These are phyloP conservation scores for Schizothorax lantsangensis DNA, from an alignment of 2,797 vertebrate species.

Conservation along the genomic window DNA sequence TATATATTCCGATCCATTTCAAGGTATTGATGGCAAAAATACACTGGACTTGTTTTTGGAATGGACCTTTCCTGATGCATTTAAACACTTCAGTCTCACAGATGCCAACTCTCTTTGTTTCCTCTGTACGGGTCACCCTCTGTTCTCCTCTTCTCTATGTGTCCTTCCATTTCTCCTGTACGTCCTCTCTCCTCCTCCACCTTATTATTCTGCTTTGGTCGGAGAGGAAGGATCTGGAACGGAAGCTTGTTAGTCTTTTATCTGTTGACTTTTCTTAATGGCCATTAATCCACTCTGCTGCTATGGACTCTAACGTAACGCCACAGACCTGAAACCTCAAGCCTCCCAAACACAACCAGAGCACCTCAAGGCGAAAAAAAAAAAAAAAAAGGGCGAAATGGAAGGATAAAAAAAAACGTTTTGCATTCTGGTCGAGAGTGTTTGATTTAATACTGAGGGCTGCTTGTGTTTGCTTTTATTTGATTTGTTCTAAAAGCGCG, in stretches of 20 bases:
- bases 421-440: conserved; percentile 57
- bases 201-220: conserved; percentile 40
- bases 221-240: conserved; percentile 35
- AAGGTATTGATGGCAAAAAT: conserved; percentile 63
- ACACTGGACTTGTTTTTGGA: conserved; percentile 53
- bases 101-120: conserved; percentile 42
- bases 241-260: conserved; percentile 67
- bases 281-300: conserved; percentile 81
- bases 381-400: conserved; percentile 47
- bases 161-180: conserved; percentile 67
- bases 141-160: conserved; percentile 59
- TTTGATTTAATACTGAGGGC: conserved; percentile 67
- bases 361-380: conserved; percentile 65
- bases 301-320: conserved; percentile 79
- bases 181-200: conserved; percentile 31
- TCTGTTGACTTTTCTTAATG: conserved; percentile 66
- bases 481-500: conserved; percentile 31
- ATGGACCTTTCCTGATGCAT: conserved; percentile 58
- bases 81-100: conserved; percentile 16
- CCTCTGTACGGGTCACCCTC: conserved; percentile 39
- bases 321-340: conserved; percentile 86
- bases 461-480: conserved; percentile 62
- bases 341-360: conserved; percentile 69
- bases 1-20: conserved; percentile 69
- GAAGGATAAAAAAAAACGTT: conserved; percentile 44